A percentile compares a stretch with the other conserved stretches of the same genome.
Conservation (phyloP, 35 echinoderm and acorn worm genomes). For the Holothuria glaberrima region DNA sequence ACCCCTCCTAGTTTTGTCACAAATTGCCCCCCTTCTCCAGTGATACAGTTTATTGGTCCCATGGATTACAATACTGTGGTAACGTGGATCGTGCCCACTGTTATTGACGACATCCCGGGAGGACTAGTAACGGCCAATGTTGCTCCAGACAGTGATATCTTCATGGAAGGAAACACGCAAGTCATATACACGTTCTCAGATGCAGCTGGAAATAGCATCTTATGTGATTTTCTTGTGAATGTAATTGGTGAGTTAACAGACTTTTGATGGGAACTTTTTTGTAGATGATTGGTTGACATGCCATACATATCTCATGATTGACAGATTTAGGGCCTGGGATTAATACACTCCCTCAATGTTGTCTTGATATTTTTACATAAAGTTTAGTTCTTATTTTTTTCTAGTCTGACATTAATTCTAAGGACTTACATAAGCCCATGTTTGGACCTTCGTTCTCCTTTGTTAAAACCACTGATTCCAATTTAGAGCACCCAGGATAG, state of each 20-base stretch:
- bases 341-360: no score
- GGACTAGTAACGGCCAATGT: background rate
- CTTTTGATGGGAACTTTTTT: no score
- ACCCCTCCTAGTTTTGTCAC: slow-evolving; percentile 11
- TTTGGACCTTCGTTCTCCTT: no score
- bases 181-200: slow-evolving; percentile 21
- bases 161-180: slow-evolving; percentile 2
- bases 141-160: slow-evolving; percentile 13
- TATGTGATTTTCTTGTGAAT: background rate
- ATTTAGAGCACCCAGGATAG: no score
- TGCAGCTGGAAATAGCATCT: slow-evolving; percentile 6
- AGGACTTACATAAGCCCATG: no score
- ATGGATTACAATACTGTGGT: slow-evolving; percentile 35
- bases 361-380: no score
- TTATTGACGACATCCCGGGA: background rate
- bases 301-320: no score
- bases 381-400: no score
- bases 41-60: slow-evolving; percentile 10
- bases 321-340: no score
- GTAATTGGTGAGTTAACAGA: slow-evolving; percentile 22
- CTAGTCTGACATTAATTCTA: no score
- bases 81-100: background rate
- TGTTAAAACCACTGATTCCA: no score
- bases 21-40: slow-evolving; percentile 5
- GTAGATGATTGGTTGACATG: no score